These are phyloP conservation scores for Drosophila gunungcola DNA, from an alignment of 1,140 invertebrate species.

Conservation along the genomic window DNA sequence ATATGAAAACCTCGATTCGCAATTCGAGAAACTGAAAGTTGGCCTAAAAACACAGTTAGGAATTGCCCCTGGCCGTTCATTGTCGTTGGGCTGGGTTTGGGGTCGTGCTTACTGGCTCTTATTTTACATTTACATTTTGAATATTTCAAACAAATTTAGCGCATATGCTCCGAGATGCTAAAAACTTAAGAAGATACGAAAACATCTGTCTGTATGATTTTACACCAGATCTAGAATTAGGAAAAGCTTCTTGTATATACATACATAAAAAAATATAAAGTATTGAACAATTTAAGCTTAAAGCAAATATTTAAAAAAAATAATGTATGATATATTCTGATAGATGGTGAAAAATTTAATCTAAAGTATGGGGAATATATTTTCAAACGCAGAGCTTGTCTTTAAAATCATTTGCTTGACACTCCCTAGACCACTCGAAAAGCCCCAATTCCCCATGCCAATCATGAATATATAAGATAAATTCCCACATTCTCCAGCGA, in stretches of 20 bases:
- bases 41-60: conserved; percentile 76
- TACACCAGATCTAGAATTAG: too few relatives aligned
- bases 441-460: conserved; percentile 23
- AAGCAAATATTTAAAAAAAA: too few relatives aligned
- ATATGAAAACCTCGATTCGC: conserved; percentile 69
- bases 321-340: too few relatives aligned
- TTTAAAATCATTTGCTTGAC: not conserved
- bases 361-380: not conserved
- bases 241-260: too few relatives aligned
- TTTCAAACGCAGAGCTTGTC: conserved; percentile 1
- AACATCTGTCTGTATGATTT: too few relatives aligned
- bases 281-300: too few relatives aligned
- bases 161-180: too few relatives aligned
- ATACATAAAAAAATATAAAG: too few relatives aligned
- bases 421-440: conserved; percentile 16
- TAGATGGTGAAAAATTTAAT: not conserved
- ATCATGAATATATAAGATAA: conserved; percentile 17
- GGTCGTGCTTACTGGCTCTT: conserved; percentile 30
- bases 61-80: conserved; percentile 46
- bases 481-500: conserved; percentile 24
- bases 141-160: too few relatives aligned
- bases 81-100: conserved; percentile 20
- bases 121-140: not conserved
- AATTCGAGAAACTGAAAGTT: conserved; percentile 76
- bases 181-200: too few relatives aligned